Conservation (phyloP, 2,888 invertebrate genomes). For the Tineola bisselliella region DNA sequence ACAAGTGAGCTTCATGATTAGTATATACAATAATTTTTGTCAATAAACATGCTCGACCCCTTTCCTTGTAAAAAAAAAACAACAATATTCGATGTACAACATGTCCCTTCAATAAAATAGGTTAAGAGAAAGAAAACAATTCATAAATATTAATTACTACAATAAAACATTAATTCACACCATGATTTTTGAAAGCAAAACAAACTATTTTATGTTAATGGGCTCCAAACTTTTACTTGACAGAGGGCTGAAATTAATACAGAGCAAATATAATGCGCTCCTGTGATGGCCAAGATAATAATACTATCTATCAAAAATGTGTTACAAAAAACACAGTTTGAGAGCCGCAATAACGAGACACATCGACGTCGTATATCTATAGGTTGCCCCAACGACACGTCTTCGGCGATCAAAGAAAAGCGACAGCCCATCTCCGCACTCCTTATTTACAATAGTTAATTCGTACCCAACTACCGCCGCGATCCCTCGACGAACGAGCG, state of each 20-base stretch:
- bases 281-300: too few relatives aligned
- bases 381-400: slow-evolving; percentile 22
- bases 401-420: not conserved
- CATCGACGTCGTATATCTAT: slow-evolving; percentile 16
- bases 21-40: not conserved
- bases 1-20: not conserved
- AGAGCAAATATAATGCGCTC: too few relatives aligned
- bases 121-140: slow-evolving; percentile 52
- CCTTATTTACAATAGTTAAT: slow-evolving; percentile 31
- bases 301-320: too few relatives aligned
- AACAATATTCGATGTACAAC: slow-evolving; percentile 6
- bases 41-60: not conserved
- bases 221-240: not conserved
- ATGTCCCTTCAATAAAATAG: not conserved
- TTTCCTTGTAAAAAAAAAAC: not conserved
- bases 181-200: slow-evolving; percentile 59
- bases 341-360: not conserved
- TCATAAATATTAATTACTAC: slow-evolving; percentile 53
- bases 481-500: not conserved
- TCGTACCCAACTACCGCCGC: not conserved
- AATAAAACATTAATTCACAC: slow-evolving; percentile 51
- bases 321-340: not conserved
- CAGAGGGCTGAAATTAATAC: not conserved
- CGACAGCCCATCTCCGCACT: slow-evolving; percentile 18
- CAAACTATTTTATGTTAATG: slow-evolving; percentile 33